These are phyloP conservation scores for Grus americana DNA, from an alignment of 2,113 vertebrate genomes.

Conservation along the genomic window DNA sequence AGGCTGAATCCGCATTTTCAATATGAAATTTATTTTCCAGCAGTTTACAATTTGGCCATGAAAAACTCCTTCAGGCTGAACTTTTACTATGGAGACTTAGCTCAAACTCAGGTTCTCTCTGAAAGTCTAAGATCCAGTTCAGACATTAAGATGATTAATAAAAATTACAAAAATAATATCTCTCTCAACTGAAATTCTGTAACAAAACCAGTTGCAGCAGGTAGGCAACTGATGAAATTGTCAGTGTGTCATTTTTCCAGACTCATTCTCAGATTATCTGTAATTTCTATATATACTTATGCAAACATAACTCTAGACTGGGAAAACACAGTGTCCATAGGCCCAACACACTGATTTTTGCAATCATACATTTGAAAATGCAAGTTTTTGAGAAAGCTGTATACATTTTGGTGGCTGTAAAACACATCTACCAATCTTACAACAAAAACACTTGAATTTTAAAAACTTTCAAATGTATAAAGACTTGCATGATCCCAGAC, in stretches of 20 bases:
- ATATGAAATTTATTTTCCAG: conserved; percentile 14
- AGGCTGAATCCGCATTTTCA: conserved; percentile 39
- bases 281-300: not conserved
- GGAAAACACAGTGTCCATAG: not conserved
- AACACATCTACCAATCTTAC: not conserved
- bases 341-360: not conserved
- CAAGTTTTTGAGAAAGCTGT: not conserved
- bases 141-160: not conserved
- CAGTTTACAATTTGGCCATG: conserved; percentile 14
- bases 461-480: not conserved
- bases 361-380: not conserved
- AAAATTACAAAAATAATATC: not conserved
- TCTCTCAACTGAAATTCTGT: not conserved
- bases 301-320: not conserved
- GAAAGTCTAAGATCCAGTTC: not conserved
- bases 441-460: not conserved
- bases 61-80: not conserved
- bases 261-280: not conserved
- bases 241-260: not conserved
- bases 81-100: not conserved
- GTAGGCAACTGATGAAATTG: not conserved
- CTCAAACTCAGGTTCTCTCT: not conserved
- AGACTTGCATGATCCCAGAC: not conserved
- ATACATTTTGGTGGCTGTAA: not conserved
- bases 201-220: not conserved